These are phyloP conservation scores for Agrotis ipsilon DNA, from an alignment of 2,888 invertebrate species.

Conservation along the genomic window DNA sequence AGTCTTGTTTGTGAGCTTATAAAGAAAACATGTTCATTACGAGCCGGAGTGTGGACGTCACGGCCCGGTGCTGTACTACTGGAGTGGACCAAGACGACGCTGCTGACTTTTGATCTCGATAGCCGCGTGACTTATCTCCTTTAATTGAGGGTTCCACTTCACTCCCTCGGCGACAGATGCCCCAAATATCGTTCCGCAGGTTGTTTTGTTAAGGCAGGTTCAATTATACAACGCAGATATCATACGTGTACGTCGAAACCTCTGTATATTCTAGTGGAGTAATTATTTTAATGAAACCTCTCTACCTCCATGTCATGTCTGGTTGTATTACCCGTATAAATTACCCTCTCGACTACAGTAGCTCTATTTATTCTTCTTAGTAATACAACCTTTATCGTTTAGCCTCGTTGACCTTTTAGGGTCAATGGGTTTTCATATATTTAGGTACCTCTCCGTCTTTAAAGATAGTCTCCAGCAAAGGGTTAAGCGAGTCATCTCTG, in stretches of 20 bases:
- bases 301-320: constrained; percentile 27
- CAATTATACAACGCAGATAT: constrained; percentile 48
- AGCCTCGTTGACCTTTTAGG: constrained; percentile 36
- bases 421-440: constrained; percentile 24
- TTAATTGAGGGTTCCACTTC: constrained; percentile 69
- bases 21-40: constrained; percentile 58
- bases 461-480: constrained; percentile 28
- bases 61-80: neutral
- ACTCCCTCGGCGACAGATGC: constrained; percentile 48
- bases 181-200: constrained; percentile 51
- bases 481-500: constrained; percentile 17
- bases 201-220: constrained; percentile 64
- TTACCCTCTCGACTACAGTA: constrained; percentile 29
- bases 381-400: constrained; percentile 33
- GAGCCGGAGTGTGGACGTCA: constrained; percentile 2
- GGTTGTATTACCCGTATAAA: constrained; percentile 38
- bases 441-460: constrained; percentile 8
- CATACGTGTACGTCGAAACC: constrained; percentile 5
- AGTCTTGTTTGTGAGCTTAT: constrained; percentile 52
- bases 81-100: constrained; percentile 28
- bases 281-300: constrained; percentile 53
- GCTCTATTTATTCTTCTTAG: constrained; percentile 48
- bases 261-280: constrained; percentile 31
- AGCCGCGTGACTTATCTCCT: constrained; percentile 77
- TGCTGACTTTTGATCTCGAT: constrained; percentile 67